These are phyloP conservation scores for Hormiphora californensis DNA, from an alignment of 37 sponge, comb jelly and placozoan species.

Conservation along the genomic window DNA sequence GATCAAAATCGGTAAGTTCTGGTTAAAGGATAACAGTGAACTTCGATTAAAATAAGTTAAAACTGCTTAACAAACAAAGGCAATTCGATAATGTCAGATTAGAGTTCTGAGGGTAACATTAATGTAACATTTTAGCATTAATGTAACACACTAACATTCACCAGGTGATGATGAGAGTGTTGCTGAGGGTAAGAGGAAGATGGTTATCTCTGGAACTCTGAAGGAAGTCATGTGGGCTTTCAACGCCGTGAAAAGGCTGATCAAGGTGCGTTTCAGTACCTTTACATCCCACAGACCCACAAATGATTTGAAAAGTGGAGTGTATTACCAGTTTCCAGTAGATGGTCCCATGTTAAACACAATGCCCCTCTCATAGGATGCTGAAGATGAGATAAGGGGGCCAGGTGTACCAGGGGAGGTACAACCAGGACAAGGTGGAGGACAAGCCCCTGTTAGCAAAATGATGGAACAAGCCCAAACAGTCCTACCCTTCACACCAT, in stretches of 20 bases:
- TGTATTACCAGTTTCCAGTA: too few species aligned
- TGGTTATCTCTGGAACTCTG: background rate
- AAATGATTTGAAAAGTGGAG: too few species aligned
- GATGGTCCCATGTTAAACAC: too few species aligned
- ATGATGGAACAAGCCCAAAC: background rate
- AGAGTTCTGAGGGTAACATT: too few species aligned
- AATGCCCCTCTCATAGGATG: too few species aligned
- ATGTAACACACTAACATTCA: too few species aligned
- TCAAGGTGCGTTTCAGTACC: constrained; percentile 18
- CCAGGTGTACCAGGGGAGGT: background rate
- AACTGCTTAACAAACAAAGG: too few species aligned
- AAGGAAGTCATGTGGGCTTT: constrained; percentile 52
- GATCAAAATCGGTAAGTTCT: constrained; percentile 36
- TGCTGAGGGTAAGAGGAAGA: background rate
- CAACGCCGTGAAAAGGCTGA: constrained; percentile 22
- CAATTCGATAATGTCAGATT: too few species aligned
- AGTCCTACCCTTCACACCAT: background rate
- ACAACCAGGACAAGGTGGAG: background rate
- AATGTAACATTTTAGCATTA: too few species aligned
- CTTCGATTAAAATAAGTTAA: too few species aligned
- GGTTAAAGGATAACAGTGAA: too few species aligned
- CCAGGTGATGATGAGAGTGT: constrained; percentile 9
- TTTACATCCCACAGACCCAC: too few species aligned
- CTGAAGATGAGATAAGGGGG: constrained; percentile 3
- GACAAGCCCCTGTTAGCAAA: background rate